Evolutionary conservation across 2,797 vertebrate species (phyloP).

Genomic region (Fistularia tabacaria): DNA sequence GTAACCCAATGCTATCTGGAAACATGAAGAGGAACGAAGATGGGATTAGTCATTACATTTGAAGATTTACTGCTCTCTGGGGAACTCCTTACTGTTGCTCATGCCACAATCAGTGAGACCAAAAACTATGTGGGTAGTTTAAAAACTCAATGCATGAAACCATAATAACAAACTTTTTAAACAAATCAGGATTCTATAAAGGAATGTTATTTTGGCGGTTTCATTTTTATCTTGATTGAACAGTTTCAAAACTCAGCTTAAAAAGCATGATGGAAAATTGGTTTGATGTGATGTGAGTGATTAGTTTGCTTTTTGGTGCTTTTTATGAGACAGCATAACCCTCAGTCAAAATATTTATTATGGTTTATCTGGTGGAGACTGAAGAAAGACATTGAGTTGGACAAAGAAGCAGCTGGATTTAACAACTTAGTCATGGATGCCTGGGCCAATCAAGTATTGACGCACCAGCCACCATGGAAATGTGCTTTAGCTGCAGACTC

Average conservation of each 20-base stretch:
- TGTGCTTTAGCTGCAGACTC: conserved; percentile 29
- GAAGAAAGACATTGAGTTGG: conserved; percentile 6
- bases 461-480: conserved; percentile 36
- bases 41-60: conserved; percentile 16
- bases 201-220: too few relatives aligned
- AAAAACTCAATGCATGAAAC: too few relatives aligned
- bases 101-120: background rate
- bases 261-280: background rate
- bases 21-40: conserved; percentile 19
- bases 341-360: conserved; percentile 8
- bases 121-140: background rate
- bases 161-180: too few relatives aligned
- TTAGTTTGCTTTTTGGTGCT: conserved; percentile 1
- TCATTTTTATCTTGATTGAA: too few relatives aligned
- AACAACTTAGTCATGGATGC: conserved; percentile 49
- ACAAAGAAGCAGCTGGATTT: conserved; percentile 21
- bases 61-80: conserved; percentile 8
- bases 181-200: too few relatives aligned
- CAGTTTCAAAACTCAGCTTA: too few relatives aligned
- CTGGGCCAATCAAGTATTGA: conserved; percentile 10
- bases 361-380: background rate
- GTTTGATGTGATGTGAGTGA: conserved; percentile 1
- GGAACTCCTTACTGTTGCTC: conserved; percentile 19
- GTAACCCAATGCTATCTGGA: conserved; percentile 14
- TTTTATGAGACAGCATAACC: conserved; percentile 1